phyloP scores from a whole-genome alignment of 2,888 invertebrate genomes.

The Drosophila meridiana region DNA sequence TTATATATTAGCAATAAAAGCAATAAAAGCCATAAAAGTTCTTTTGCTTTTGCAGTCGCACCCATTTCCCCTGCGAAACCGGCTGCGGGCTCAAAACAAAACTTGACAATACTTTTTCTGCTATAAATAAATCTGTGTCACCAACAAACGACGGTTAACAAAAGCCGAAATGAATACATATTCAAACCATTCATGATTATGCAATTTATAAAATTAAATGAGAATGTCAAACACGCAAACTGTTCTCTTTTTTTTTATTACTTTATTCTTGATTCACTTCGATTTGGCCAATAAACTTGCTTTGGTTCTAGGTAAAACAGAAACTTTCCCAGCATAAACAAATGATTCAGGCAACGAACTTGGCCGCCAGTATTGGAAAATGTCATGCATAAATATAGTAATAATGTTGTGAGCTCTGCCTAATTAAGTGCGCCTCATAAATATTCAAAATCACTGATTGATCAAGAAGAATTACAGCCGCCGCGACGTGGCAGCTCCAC shows the following conservation, averaged over 20 bases:
- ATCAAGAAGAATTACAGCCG: constrained; percentile 55
- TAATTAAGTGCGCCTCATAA: constrained; percentile 72
- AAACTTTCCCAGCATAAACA: constrained; percentile 57
- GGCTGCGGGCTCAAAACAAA: constrained; percentile 49
- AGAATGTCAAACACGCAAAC: constrained; percentile 72
- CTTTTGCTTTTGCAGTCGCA: constrained; percentile 35
- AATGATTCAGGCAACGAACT: constrained; percentile 61
- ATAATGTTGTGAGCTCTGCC: constrained; percentile 61
- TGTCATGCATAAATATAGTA: constrained; percentile 60
- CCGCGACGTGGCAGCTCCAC: constrained; percentile 47
- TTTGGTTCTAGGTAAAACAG: constrained; percentile 38
- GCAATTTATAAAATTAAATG: constrained; percentile 73
- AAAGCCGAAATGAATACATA: constrained; percentile 50
- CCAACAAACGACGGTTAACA: constrained; percentile 34
- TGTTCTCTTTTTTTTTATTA: constrained; percentile 15
- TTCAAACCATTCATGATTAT: constrained; percentile 63
- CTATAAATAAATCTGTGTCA: constrained; percentile 78
- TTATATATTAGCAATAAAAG: constrained; percentile 25
- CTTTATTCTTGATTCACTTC: not conserved
- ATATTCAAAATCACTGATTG: constrained; percentile 71
- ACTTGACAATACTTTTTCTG: constrained; percentile 39
- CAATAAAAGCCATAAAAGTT: constrained; percentile 18
- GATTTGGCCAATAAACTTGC: constrained; percentile 37
- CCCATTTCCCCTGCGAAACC: constrained; percentile 61
- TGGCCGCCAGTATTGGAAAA: constrained; percentile 38